phyloP scores from a whole-genome alignment of 2,888 invertebrate species.

The Eristalis pertinax region DNA sequence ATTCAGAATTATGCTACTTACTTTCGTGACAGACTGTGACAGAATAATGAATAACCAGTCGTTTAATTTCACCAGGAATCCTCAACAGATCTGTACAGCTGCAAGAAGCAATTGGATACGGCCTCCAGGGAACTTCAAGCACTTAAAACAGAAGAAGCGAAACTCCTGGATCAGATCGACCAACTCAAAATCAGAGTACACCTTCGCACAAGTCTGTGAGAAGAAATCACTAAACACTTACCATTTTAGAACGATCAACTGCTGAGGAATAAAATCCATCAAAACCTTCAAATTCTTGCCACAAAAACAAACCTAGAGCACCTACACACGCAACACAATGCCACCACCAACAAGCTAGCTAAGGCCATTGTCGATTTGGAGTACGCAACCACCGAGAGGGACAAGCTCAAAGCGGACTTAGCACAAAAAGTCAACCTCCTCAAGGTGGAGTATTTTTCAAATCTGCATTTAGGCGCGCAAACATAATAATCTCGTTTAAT shows the following conservation, averaged over 20 bases:
- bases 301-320: constrained; percentile 79
- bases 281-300: constrained; percentile 80
- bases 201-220: not conserved
- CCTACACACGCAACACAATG: constrained; percentile 78
- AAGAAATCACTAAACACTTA: not conserved
- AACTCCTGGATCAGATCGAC: constrained; percentile 77
- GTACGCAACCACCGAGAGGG: constrained; percentile 78
- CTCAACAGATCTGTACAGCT: constrained; percentile 79
- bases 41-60: not conserved
- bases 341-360: constrained; percentile 78
- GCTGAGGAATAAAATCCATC: constrained; percentile 79
- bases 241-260: constrained; percentile 75
- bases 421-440: constrained; percentile 78
- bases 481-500: not conserved
- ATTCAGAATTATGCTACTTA: too few species aligned
- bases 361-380: constrained; percentile 79
- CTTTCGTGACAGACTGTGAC: too few species aligned
- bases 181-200: constrained; percentile 74
- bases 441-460: constrained; percentile 74
- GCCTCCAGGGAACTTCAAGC: constrained; percentile 76
- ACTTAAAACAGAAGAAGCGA: constrained; percentile 77
- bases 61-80: constrained; percentile 76
- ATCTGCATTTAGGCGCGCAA: not conserved
- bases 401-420: constrained; percentile 78
- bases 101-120: constrained; percentile 78